Evolutionary conservation across 2,113 vertebrate genomes (phyloP).

Genomic region (Odobenus rosmarus): DNA sequence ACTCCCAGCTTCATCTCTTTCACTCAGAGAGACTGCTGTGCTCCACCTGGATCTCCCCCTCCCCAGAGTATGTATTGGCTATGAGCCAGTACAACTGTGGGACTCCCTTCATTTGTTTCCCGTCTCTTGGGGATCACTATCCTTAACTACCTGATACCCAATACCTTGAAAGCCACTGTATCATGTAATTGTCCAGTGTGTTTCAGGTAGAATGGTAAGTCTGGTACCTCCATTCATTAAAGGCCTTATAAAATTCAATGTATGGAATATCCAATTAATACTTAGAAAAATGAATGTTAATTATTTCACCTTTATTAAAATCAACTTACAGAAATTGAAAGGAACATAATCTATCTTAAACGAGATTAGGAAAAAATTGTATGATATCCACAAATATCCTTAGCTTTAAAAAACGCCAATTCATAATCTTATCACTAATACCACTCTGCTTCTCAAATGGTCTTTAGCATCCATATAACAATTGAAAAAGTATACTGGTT

Average conservation of each 20-base stretch:
- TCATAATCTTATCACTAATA: neutral
- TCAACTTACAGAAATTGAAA: neutral
- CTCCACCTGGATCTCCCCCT: neutral
- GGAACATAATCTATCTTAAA: neutral
- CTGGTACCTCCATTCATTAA: neutral
- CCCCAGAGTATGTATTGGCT: neutral
- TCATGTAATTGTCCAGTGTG: slow-evolving; percentile 5
- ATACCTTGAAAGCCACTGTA: slow-evolving; percentile 6
- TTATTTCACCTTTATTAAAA: slow-evolving; percentile 55
- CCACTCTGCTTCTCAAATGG: slow-evolving; percentile 69
- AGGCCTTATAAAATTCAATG: neutral
- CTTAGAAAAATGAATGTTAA: slow-evolving; percentile 25
- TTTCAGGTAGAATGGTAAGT: neutral
- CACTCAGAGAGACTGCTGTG: neutral
- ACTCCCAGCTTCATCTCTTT: neutral
- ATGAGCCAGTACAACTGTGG: neutral
- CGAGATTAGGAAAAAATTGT: slow-evolving; percentile 38
- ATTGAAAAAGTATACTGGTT: slow-evolving; percentile 73
- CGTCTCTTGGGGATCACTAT: neutral
- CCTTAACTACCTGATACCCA: neutral
- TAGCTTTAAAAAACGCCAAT: neutral
- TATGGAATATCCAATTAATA: neutral
- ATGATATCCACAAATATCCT: neutral
- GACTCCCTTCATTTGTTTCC: slow-evolving; percentile 1
- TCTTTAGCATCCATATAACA: slow-evolving; percentile 78